These are phyloP conservation scores for Homarus americanus DNA, from an alignment of 1,140 invertebrate genomes.

Conservation along the genomic window DNA sequence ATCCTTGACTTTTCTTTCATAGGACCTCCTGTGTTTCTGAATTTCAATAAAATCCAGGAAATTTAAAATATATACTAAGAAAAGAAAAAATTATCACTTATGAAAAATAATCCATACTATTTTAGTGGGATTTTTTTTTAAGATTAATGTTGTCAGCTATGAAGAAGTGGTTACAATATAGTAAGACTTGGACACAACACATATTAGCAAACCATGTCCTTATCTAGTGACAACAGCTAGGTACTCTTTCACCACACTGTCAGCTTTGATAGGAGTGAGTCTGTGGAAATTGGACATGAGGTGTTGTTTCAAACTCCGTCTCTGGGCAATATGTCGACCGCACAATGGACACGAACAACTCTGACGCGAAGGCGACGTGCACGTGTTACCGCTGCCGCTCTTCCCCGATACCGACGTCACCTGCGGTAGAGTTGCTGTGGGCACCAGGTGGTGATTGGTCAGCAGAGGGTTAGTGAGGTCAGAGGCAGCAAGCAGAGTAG, in stretches of 20 bases:
- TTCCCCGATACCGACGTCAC: conserved; percentile 38
- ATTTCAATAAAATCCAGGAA: neutral
- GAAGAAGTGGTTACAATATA: conserved; percentile 14
- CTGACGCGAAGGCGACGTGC: conserved; percentile 72
- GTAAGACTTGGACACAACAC: neutral
- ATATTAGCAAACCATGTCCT: neutral
- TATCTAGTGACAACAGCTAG: conserved; percentile 60
- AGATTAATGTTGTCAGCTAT: neutral
- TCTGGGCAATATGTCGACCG: conserved; percentile 74
- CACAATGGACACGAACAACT: conserved; percentile 73
- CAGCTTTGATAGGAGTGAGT: conserved; percentile 69
- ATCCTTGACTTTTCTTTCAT: neutral
- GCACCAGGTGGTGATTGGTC: conserved; percentile 66
- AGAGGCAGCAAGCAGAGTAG: conserved; percentile 68
- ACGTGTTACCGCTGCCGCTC: conserved; percentile 29
- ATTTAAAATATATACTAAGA: neutral
- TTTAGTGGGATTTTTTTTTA: neutral
- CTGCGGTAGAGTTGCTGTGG: conserved; percentile 51
- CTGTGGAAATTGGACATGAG: conserved; percentile 75
- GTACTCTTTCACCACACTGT: conserved; percentile 72
- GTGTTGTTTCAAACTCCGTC: conserved; percentile 74
- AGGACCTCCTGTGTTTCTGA: neutral
- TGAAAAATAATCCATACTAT: neutral
- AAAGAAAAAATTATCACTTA: neutral
- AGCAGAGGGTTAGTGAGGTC: conserved; percentile 65